Evolutionary conservation across 1,140 invertebrate species (phyloP), one percentile per base, ranked within the genome.

Genomic region (Rhizoglyphus robini): DNA sequence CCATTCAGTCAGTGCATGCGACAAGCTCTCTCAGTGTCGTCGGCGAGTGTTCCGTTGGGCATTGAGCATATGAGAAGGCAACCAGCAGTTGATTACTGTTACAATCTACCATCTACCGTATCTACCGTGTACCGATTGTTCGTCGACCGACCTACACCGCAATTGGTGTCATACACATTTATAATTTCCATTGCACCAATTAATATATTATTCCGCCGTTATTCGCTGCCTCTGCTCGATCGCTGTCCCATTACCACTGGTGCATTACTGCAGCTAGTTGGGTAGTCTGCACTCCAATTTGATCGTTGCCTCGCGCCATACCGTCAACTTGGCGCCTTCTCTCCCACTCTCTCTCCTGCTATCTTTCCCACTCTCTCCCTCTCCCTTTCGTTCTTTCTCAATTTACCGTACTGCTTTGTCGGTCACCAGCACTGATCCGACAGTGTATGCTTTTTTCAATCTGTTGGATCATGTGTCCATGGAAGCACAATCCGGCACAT

Each of bases 321-420:
- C 41, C 30, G 32, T 62, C 34, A 41, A 4, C 46, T 23, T 62
- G 41, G 30, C 41, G 11, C 49, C 60, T 57, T 67, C 65, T 65
- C 27, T 57, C 60, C 48, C 54, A 49, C 68, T 69, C 54, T 59
- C 67, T 69, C 70, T 74, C 71, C 74, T 71, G 74, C 73, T 74
- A 73, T 69, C 68, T 70, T 67, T 70, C 73, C 74, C 73, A 25
- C 29, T 65, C 67, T 57, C 49, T 65, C 38, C 27, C 36, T 57
- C 64, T 51, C 34, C 29, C 30, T 63, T 27, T 67, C 61, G 31
- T 30, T 32, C 30, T 63, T 60, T 62, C 20, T 63, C 47, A 8
- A n/a, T n/a, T 13, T 57, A 25, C 25, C 31, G 13, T n/a, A n/a
- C 59, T 15, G 49, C 63, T 63, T 29, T 13, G 47, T 5, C n/a